These are phyloP conservation scores for Microdon myrmicae DNA, from an alignment of 2,888 invertebrate species.

Conservation along the genomic window DNA sequence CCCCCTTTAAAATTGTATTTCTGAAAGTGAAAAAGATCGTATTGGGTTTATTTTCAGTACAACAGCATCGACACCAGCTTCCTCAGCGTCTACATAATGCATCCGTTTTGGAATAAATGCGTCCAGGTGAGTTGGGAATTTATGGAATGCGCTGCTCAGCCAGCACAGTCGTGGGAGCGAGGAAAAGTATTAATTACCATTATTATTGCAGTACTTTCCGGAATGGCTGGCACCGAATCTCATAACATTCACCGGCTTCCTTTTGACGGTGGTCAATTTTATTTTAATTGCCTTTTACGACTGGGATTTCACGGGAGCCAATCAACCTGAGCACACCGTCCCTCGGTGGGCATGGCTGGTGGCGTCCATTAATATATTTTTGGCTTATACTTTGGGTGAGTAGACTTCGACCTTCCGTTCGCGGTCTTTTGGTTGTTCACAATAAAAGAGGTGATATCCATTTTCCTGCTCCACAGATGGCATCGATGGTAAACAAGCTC, in stretches of 20 bases:
- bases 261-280: slow-evolving; percentile 89
- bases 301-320: slow-evolving; percentile 75
- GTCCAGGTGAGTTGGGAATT: slow-evolving; percentile 89
- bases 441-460: not conserved
- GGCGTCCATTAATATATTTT: slow-evolving; percentile 88
- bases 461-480: slow-evolving; percentile 76
- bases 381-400: slow-evolving; percentile 95
- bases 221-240: slow-evolving; percentile 97
- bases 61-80: slow-evolving; percentile 95
- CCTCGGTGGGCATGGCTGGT: slow-evolving; percentile 88
- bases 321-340: slow-evolving; percentile 69
- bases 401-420: too few relatives aligned
- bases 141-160: not conserved
- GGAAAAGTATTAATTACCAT: slow-evolving; percentile 40
- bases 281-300: slow-evolving; percentile 87
- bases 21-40: too few relatives aligned
- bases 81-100: slow-evolving; percentile 96
- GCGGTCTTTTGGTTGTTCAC: too few relatives aligned
- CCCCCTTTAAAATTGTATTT: too few relatives aligned
- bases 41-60: slow-evolving; percentile 79
- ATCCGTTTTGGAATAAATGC: slow-evolving; percentile 98
- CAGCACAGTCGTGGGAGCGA: not conserved
- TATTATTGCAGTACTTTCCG: slow-evolving; percentile 82
- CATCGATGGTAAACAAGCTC: slow-evolving; percentile 98
- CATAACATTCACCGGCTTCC: slow-evolving; percentile 93